These are phyloP conservation scores for Cheilosia pagana DNA, from an alignment of 2,888 invertebrate genomes.

Conservation along the genomic window DNA sequence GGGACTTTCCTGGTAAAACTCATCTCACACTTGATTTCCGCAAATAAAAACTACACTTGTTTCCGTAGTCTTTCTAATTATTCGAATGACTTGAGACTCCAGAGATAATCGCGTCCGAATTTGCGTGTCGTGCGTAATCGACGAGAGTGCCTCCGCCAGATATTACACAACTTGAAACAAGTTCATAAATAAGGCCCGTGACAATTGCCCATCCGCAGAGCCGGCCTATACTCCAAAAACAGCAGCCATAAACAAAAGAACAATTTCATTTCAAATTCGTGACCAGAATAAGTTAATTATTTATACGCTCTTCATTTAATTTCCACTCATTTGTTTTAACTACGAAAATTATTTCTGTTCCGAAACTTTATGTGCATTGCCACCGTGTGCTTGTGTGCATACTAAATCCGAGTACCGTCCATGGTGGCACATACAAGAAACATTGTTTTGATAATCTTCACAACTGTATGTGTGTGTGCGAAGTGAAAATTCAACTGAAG, in stretches of 20 bases:
- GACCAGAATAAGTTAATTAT: constrained; percentile 48
- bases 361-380: constrained; percentile 28
- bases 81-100: not conserved
- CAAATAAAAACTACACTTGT: not conserved
- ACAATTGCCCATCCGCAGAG: constrained; percentile 3
- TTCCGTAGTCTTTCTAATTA: not conserved
- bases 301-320: constrained; percentile 50
- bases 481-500: too few species aligned
- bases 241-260: constrained; percentile 15
- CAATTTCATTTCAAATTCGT: constrained; percentile 20
- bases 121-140: not conserved
- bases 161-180: not conserved
- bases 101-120: not conserved
- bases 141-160: not conserved
- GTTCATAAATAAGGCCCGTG: constrained; percentile 21
- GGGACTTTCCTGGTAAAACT: too few species aligned
- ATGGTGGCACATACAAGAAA: constrained; percentile 5
- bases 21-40: too few species aligned
- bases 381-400: constrained; percentile 22
- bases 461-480: not conserved
- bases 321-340: constrained; percentile 55
- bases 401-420: constrained; percentile 20
- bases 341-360: constrained; percentile 37
- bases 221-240: not conserved
- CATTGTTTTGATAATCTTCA: constrained; percentile 9